A percentile compares a stretch with the other conserved stretches of the same genome.
Conservation (phyloP, 2,888 invertebrate species). For the Morinoia aosen region DNA sequence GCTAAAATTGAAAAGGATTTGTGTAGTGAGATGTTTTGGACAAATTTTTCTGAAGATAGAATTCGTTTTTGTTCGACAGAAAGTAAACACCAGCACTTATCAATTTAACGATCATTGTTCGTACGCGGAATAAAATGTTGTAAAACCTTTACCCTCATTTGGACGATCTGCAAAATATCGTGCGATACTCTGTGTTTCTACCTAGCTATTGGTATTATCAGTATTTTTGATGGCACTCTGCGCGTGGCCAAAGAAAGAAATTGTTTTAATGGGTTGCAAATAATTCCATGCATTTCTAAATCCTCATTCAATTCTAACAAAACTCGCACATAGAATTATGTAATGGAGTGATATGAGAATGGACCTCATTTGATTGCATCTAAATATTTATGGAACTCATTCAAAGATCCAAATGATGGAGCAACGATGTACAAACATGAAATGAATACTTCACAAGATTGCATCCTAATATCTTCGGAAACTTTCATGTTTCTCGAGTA, state of each 20-base stretch:
- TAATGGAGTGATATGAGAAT: neutral
- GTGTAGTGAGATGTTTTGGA: neutral
- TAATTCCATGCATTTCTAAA: neutral
- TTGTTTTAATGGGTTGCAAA: neutral
- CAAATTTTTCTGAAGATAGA: no score
- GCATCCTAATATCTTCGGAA: no score
- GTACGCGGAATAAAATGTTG: no score
- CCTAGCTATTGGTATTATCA: neutral
- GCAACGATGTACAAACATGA: no score
- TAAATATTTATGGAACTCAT: neutral
- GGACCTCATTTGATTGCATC: neutral
- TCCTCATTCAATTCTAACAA: neutral
- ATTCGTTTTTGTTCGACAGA: no score
- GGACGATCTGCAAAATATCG: neutral
- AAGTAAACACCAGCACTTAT: no score
- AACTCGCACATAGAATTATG: neutral
- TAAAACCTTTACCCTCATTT: neutral
- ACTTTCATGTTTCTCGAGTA: no score
- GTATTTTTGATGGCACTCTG: neutral
- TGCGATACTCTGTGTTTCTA: neutral
- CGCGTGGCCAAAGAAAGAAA: neutral
- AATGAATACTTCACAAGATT: no score
- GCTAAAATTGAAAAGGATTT: neutral
- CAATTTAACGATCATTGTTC: no score
- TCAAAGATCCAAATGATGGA: no score